Evolutionary conservation across 2,888 invertebrate species (phyloP).

Genomic region (Geotrupes spiniger): DNA sequence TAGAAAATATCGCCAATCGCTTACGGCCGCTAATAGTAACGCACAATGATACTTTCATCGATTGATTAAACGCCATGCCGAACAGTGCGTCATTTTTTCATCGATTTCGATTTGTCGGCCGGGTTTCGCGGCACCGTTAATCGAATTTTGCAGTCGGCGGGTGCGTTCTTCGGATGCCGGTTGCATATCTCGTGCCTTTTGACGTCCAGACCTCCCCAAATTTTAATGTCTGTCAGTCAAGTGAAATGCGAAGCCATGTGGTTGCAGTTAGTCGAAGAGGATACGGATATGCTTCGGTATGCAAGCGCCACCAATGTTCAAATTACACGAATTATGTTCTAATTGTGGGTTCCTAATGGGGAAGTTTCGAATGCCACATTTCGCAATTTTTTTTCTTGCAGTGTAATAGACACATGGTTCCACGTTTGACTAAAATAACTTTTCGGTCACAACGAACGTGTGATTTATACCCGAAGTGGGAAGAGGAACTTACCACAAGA

Average conservation of each 20-base stretch:
- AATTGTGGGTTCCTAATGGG: constrained; percentile 30
- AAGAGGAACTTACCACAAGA: too few relatives aligned
- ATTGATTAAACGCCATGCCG: too few relatives aligned
- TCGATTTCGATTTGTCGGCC: too few relatives aligned
- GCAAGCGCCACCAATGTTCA: constrained; percentile 31
- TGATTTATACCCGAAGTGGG: too few relatives aligned
- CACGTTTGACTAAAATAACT: too few relatives aligned
- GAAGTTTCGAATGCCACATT: constrained; percentile 20
- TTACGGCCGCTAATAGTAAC: too few relatives aligned
- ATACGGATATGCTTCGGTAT: constrained; percentile 31
- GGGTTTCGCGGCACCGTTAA: background rate
- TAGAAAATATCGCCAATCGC: too few relatives aligned
- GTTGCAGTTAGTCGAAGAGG: constrained; percentile 29
- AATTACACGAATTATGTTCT: constrained; percentile 30
- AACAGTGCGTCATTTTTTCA: too few relatives aligned
- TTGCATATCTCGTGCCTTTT: constrained; percentile 19
- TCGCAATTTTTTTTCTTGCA: constrained; percentile 11
- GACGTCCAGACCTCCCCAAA: constrained; percentile 33
- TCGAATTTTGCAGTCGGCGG: background rate
- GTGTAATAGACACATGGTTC: too few relatives aligned
- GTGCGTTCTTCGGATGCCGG: constrained; percentile 18
- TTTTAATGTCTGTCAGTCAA: constrained; percentile 30
- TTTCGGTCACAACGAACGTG: too few relatives aligned
- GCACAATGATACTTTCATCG: too few relatives aligned
- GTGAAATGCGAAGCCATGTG: constrained; percentile 32